Percentiles rank a stretch among this genome's conserved stretches.
Evolutionary conservation across 2,113 vertebrate species (phyloP).

Genomic region (Peromyscus californicus): DNA sequence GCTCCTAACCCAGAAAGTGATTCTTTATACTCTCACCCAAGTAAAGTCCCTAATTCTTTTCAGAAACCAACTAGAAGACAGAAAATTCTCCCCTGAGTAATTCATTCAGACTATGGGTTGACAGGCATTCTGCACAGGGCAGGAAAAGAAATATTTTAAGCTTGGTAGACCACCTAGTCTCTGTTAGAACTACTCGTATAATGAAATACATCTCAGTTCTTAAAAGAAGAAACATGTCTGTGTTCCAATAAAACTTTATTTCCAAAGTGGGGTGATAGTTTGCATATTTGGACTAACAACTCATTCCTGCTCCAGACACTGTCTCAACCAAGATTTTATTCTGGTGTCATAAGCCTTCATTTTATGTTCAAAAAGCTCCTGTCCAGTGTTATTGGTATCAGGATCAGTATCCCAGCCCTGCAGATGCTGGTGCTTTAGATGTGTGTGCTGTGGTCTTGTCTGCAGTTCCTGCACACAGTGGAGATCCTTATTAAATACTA

Average conservation of each 20-base stretch:
- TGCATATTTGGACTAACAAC: not conserved
- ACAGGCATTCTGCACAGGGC: not conserved
- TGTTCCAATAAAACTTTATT: constrained; percentile 43
- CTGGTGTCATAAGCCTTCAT: constrained; percentile 73
- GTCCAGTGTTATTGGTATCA: constrained; percentile 88
- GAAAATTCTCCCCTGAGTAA: not conserved
- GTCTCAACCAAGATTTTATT: constrained; percentile 28
- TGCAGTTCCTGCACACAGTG: constrained; percentile 92
- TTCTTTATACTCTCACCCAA: not conserved
- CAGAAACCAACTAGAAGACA: not conserved
- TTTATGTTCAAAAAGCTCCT: constrained; percentile 91
- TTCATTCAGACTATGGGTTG: not conserved
- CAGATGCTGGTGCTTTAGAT: constrained; percentile 88
- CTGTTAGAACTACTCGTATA: not conserved
- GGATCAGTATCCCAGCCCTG: constrained; percentile 89
- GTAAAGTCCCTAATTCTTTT: not conserved
- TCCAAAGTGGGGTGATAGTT: not conserved
- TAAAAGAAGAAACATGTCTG: not conserved
- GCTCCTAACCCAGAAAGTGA: not conserved
- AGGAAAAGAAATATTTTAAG: not conserved
- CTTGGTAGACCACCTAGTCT: not conserved
- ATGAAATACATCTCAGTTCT: not conserved
- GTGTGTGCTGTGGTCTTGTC: constrained; percentile 94
- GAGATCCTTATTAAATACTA: constrained; percentile 90
- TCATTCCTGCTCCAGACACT: not conserved